Base-by-base conservation (phyloP, 2,888 invertebrate genomes). In the Drosophila borealis region DNA sequence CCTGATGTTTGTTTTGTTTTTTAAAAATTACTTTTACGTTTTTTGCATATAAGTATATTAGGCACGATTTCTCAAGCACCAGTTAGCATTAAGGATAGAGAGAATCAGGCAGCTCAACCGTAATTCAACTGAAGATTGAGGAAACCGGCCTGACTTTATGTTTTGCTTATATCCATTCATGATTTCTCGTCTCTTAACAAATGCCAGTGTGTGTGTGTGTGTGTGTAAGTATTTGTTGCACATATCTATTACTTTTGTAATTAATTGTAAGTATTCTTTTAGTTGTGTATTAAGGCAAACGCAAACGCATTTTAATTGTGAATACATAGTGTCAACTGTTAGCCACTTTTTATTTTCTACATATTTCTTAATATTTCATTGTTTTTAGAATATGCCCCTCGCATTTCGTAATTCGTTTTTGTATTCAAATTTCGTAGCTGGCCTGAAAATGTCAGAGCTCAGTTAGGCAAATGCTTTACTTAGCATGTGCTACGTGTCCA, bases 21-120 rank as follows among this genome's bases (percentile, higher is more conserved):
- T 17, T 17, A 1, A 1, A 1, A 11, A 13, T 36, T 3, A 36
- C 13, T 21, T 21, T 42, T 14, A 29, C 29, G 41, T 19, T 21
- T 54, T 13, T 59, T 64, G 44, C 8, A 25, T 25, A 6, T 25
- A 25, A 6, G 8, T 25, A 25, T 8, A 44, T 45, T 65, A 78
- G 78, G 78, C 75, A 76, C 78, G 75, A 78, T 78, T 64, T 78
- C 75, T 68, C 78, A 76, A 76, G 78, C 75, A 76, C 57, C 78
- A 68, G 67, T 64, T 73, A 55, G 57, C 54, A 36, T 62, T 49
- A 61, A 44, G 53, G 36, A 53, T 48, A 45, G 62, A 56, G 55
- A 21, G 55, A 29, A 67, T 78, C 75, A 75, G 75, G 73, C 75
- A 77, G 78, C 75, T 76, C 78, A 76, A 67, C 49, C 63, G 66